Evolutionary conservation across 2,113 vertebrate species (phyloP), one percentile per base, ranked within the genome.

Genomic region (Spea bombifrons): DNA sequence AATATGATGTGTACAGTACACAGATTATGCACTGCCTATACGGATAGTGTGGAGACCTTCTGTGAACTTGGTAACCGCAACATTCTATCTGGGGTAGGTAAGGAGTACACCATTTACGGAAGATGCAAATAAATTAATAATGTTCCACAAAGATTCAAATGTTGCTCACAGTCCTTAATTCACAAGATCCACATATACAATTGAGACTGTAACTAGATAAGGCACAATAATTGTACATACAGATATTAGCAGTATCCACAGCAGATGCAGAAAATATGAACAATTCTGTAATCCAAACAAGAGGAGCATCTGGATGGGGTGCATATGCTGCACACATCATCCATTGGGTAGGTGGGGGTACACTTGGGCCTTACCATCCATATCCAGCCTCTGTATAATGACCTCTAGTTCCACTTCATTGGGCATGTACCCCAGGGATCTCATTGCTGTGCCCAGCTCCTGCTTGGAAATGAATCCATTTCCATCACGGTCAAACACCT

Each of bases 391-490:
- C 88, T 98, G 95, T 86, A 98, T 98, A 88, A 98, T 98, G 80
- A 97, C 95, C 61, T 98, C 96, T 78, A 97, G 89, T 89, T 98
- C 96, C 86, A 97, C 96, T 85, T 98, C 96, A 0, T 98, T 98
- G 84, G 96, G 96, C 96, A 98, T 98, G 90, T 98, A 98, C 44
- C 96, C 96, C 85, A 98, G 88, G 3, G 96, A 98, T 53, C 96
- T 92, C 96, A 98, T 98, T 86, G 96, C 95, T 0, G 94, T 97
- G 68, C 95, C 96, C 88, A 98, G 92, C 86, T 98, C 96, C 89
- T 98, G 96, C 90, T 98, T 98, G 61, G 96, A 98, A 90, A 98
- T 98, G 92, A 97, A 97, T n/a, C 95, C 96, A 0, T 98, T 98
- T 75, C 96, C 96, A 16, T 98, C 96, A 0, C 95, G 91, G 86